Evolutionary conservation across 1,140 invertebrate species (phyloP).

Genomic region (Neodiprion fabricii): DNA sequence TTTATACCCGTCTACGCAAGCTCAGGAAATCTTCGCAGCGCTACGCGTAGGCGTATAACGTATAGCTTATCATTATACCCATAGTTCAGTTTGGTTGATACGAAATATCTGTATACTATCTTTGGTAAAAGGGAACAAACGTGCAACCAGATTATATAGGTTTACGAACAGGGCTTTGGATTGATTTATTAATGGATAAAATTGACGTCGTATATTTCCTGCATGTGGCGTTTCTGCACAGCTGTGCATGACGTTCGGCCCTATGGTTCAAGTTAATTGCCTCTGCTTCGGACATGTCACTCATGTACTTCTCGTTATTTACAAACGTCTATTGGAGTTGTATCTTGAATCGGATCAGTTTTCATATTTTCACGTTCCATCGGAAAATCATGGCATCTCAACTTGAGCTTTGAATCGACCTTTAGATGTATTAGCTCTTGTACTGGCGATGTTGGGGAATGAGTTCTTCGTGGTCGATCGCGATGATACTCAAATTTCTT

Average conservation of each 20-base stretch:
- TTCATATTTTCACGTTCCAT: no score
- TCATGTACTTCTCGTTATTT: constrained; percentile 17
- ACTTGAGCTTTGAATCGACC: no score
- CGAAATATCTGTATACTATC: no score
- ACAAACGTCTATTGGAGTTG: no score
- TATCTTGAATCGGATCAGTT: no score
- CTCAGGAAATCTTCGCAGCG: neutral
- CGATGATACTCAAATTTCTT: no score
- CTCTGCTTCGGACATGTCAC: constrained; percentile 19
- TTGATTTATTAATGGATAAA: constrained; percentile 45
- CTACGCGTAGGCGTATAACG: neutral
- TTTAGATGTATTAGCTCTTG: no score
- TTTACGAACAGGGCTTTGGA: constrained; percentile 13
- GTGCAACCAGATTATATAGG: neutral
- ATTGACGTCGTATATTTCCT: constrained; percentile 28
- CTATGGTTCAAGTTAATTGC: constrained; percentile 39
- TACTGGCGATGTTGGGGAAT: no score
- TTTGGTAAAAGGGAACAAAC: neutral
- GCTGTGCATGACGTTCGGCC: constrained; percentile 37
- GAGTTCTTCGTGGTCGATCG: no score
- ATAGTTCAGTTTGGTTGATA: no score
- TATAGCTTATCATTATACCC: no score
- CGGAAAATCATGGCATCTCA: no score
- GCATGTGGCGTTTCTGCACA: constrained; percentile 30
- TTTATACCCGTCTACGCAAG: neutral